Base-by-base conservation (phyloP, 2,113 vertebrate species). In the Cyanoderma ruficeps region DNA sequence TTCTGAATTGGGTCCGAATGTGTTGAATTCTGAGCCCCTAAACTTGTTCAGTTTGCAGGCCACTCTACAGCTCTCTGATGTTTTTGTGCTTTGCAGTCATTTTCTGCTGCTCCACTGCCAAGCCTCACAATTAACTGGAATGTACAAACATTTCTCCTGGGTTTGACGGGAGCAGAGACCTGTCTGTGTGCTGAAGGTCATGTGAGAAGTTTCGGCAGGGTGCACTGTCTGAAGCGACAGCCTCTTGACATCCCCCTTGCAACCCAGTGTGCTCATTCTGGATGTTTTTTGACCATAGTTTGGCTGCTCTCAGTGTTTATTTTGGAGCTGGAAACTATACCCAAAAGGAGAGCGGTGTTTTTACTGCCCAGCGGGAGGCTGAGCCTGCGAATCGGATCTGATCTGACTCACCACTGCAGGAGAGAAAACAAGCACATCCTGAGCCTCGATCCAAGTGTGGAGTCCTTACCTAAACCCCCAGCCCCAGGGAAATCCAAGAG, bases 371-470 rank as follows among this genome's bases (percentile, higher is more conserved):
- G 94, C 50, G 16, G 94, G 93, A 96, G 90, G 64, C 83, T 93
- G 93, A 95, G 94, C 86, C 90, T 93, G 96, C 0, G 13, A 94
- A 93, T 91, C n/a, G 6, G 93, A 96, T 93, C 90, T 89, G 88
- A 93, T 96, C 96, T 97, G 96, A 95, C 79, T 97, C 96, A 96
- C 92, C 68, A 33, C 90, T 96, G 79, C 27, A 89, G 85, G 83
- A 94, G 94, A 95, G 94, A 96, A 97, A 97, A 97, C 93, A 96
- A 96, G 96, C 81, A 96, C 71, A 93, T 96, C 96, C 94, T 95
- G 93, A 95, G 83, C 86, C 79, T 92, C 23, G 1, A 30, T 83
- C 92, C 96, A 94, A 95, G 64, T 52, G 61, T 49, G 65, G 68
- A 96, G 92, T 95, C 96, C 92, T 96, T 75, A 94, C 93, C 91